A percentile compares a stretch with the other conserved stretches of the same genome.
Evolutionary conservation across 2,888 invertebrate genomes (phyloP).

Genomic region (Sinotaia quadrata): DNA sequence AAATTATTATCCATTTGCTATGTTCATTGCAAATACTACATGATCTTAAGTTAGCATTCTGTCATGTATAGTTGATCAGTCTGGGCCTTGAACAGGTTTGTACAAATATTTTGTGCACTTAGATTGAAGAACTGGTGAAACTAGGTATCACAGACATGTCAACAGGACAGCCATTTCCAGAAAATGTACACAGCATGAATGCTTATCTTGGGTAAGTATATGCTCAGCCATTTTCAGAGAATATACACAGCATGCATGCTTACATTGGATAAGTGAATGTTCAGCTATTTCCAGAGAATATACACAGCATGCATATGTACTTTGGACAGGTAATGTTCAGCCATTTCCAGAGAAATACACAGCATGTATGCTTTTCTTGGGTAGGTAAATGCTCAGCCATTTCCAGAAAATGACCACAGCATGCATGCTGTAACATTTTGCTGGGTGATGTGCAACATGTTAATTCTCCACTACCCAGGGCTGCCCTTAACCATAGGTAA

Average conservation of each 20-base stretch:
- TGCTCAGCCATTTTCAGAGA: conserved; percentile 57
- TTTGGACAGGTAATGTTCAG: conserved; percentile 69
- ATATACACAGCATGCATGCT: conserved; percentile 73
- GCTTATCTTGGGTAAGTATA: conserved; percentile 73
- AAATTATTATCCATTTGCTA: too few species aligned
- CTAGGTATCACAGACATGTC: conserved; percentile 65
- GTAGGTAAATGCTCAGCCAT: conserved; percentile 56
- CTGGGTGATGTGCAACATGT: too few species aligned
- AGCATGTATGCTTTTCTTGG: conserved; percentile 75
- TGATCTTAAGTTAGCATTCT: too few species aligned
- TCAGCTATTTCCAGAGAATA: conserved; percentile 60
- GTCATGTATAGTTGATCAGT: too few species aligned
- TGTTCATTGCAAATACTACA: too few species aligned
- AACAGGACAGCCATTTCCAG: conserved; percentile 62
- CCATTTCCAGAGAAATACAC: conserved; percentile 66
- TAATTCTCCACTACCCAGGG: too few species aligned
- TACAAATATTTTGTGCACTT: too few species aligned
- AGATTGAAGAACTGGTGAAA: conserved; percentile 58
- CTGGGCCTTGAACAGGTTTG: too few species aligned
- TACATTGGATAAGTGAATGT: conserved; percentile 72
- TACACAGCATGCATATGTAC: conserved; percentile 74
- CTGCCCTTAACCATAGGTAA: too few species aligned
- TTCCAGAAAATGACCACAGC: conserved; percentile 68
- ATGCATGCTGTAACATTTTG: too few species aligned
- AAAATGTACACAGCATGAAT: conserved; percentile 71